Base-by-base conservation (phyloP, 2,113 vertebrate species). In the Atherinomorus stipes region DNA sequence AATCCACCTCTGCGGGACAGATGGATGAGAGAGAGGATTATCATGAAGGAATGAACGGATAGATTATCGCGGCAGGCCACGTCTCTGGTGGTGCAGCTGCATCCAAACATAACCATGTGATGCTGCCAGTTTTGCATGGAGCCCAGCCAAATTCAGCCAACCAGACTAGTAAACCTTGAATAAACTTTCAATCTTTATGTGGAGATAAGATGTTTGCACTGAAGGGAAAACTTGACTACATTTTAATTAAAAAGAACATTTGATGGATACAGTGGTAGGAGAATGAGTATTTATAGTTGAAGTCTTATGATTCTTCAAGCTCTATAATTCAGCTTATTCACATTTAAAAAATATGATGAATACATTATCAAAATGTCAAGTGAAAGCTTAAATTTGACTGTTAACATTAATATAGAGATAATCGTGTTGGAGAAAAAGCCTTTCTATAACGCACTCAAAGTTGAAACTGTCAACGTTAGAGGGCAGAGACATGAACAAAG, bases 1-100 rank as follows among this genome's bases (percentile, higher is more conserved):
- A 99, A 91, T 98, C 96, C 93, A 99, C 94, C 94, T 98, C 98
- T 99, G 94, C 59, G 84, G 67, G 80, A 66, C 26, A 67, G 34
- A 72, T 31, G 1, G 31, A 67, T 42, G 53, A 72, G 25, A 64
- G 45, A 21, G 63, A 63, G 62, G 52, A 66, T 67, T 66, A 71
- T 59, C 18, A 51, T 47, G 53, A 19, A 64, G 44, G 47, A 50
- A 61, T 28, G 38, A 44, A 69, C 34, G 34, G 37, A 60, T 4
- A 16, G 58, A 71, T 74, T 57, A n/a, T 34, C 61, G 58, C 44
- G 31, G 23, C 21, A 64, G 45, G 68, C 50, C 37, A 19, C n/a
- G 7, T 22, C 23, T 38, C 11, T 7, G 52, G 12, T 12, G 0
- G 11, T 67, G 64, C 28, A 25, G 21, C 7, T 26, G 69, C 44